Conservation (phyloP, 2,797 vertebrate genomes). For the Lagodon rhomboides region DNA sequence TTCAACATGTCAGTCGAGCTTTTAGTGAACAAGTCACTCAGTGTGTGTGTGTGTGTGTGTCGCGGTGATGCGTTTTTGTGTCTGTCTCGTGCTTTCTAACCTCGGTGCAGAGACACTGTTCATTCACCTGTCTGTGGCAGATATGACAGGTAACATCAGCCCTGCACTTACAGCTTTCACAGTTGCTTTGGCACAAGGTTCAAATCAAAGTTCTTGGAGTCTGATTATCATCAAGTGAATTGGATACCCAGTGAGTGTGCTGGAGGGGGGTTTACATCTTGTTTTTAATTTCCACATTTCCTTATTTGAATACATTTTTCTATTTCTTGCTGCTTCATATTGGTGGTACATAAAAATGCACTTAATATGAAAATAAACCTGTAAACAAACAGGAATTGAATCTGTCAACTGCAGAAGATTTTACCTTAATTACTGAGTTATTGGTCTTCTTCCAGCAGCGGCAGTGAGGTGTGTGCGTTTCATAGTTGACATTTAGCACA, state of each 20-base stretch:
- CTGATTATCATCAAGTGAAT: not conserved
- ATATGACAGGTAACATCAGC: conserved; percentile 18
- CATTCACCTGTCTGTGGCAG: conserved; percentile 27
- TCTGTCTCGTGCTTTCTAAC: conserved; percentile 28
- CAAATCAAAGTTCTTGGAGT: conserved; percentile 4
- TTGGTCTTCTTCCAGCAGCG: not conserved
- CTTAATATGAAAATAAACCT: not conserved
- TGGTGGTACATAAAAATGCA: not conserved
- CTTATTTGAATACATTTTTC: not conserved
- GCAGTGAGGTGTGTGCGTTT: too few species aligned
- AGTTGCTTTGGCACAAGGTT: conserved; percentile 21
- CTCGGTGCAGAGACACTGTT: conserved; percentile 10
- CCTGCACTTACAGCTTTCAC: conserved; percentile 13
- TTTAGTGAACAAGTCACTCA: conserved; percentile 34
- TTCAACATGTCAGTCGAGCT: conserved; percentile 57
- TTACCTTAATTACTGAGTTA: not conserved
- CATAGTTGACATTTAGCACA: too few species aligned
- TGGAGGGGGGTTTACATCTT: not conserved
- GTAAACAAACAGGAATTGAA: not conserved
- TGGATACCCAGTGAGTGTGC: not conserved
- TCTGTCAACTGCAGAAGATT: not conserved
- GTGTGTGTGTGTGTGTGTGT: too few species aligned
- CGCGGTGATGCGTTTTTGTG: conserved; percentile 22
- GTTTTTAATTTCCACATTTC: not conserved
- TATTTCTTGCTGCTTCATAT: not conserved